A percentile compares a stretch with the other conserved stretches of the same genome.
Evolutionary conservation across 1,140 invertebrate species (phyloP).

Genomic region (Ptiloglossa arizonensis): DNA sequence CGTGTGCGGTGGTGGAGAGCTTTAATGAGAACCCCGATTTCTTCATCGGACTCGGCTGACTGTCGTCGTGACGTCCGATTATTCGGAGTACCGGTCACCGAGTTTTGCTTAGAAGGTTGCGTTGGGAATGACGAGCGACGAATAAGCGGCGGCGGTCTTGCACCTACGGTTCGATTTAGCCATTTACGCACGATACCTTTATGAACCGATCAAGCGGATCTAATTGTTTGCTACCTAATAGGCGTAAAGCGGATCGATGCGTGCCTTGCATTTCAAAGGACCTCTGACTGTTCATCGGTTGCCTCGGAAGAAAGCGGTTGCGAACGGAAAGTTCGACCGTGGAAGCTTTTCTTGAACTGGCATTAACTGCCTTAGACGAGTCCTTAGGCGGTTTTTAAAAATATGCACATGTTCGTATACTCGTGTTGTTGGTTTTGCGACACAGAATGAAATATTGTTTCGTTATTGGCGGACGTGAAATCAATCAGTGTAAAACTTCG

Average conservation of each 20-base stretch:
- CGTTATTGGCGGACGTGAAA: slow-evolving; percentile 28
- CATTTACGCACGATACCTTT: slow-evolving; percentile 6
- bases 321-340: slow-evolving; percentile 65
- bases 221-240: slow-evolving; percentile 66
- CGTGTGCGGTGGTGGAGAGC: slow-evolving; percentile 68
- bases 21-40: slow-evolving; percentile 49
- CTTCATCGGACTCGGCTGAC: slow-evolving; percentile 65
- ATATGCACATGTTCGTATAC: slow-evolving; percentile 44
- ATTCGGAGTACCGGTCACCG: slow-evolving; percentile 55
- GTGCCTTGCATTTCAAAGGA: slow-evolving; percentile 70
- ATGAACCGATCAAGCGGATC: not conserved
- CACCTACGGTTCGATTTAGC: slow-evolving; percentile 60
- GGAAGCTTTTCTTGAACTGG: slow-evolving; percentile 58
- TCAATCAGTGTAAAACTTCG: slow-evolving; percentile 48
- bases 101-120: slow-evolving; percentile 55
- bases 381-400: slow-evolving; percentile 69
- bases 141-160: slow-evolving; percentile 67
- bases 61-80: slow-evolving; percentile 56
- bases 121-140: slow-evolving; percentile 75
- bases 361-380: slow-evolving; percentile 61
- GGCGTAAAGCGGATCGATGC: slow-evolving; percentile 64
- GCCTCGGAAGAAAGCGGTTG: slow-evolving; percentile 61
- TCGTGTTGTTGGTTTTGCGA: slow-evolving; percentile 12
- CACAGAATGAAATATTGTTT: slow-evolving; percentile 23
- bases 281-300: slow-evolving; percentile 64